Evolutionary conservation across 2,888 invertebrate species (phyloP).

Genomic region (Nymphalis polychloros): DNA sequence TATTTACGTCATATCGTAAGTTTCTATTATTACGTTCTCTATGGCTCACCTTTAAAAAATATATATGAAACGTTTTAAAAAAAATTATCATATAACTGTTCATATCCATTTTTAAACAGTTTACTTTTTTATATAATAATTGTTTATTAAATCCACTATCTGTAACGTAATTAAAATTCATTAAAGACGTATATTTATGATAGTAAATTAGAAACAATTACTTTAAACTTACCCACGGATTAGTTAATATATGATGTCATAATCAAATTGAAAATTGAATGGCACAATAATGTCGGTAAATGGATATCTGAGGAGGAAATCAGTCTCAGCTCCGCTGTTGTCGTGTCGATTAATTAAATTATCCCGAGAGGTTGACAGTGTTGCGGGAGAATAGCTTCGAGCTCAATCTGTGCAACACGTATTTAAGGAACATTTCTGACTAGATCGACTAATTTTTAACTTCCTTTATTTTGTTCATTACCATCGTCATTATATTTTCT

Average conservation of each 20-base stretch:
- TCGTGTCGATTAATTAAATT: slow-evolving; percentile 77
- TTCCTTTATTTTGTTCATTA: background rate
- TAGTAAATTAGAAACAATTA: slow-evolving; percentile 1
- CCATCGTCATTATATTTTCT: no score
- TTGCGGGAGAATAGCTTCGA: slow-evolving; percentile 41
- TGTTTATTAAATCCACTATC: background rate
- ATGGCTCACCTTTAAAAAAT: no score
- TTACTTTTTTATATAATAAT: background rate
- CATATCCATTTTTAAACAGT: background rate
- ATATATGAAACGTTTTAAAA: no score
- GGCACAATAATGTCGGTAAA: slow-evolving; percentile 71
- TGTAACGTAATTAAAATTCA: background rate
- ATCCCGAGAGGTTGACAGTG: slow-evolving; percentile 60
- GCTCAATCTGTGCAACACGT: slow-evolving; percentile 43
- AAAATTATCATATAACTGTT: no score
- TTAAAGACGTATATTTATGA: background rate
- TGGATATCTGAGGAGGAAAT: slow-evolving; percentile 75
- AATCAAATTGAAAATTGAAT: slow-evolving; percentile 68
- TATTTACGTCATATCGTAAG: no score
- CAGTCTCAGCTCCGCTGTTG: slow-evolving; percentile 65
- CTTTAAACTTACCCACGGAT: slow-evolving; percentile 7
- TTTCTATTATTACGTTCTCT: no score
- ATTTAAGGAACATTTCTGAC: slow-evolving; percentile 11
- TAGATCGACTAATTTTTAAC: background rate
- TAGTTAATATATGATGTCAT: slow-evolving; percentile 37